Evolutionary conservation across 2,113 vertebrate species (phyloP).

Genomic region (Anhinga rufa): DNA sequence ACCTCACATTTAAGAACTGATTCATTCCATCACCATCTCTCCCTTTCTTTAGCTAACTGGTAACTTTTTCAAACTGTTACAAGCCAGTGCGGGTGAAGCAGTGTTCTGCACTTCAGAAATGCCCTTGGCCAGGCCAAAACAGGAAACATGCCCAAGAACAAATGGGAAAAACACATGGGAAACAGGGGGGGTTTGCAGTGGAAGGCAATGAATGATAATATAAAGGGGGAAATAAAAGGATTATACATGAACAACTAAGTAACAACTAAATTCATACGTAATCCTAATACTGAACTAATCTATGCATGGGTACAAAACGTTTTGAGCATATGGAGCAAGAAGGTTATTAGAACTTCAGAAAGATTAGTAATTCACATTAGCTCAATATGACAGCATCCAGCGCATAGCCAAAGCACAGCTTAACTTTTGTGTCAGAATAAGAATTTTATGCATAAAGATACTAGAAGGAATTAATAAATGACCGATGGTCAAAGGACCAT

Average conservation of each 20-base stretch:
- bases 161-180: neutral
- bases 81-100: neutral
- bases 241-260: neutral
- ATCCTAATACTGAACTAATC: neutral
- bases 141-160: neutral
- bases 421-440: neutral
- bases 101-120: neutral
- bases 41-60: neutral
- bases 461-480: neutral
- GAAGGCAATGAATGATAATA: neutral
- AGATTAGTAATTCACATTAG: neutral
- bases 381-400: neutral
- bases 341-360: neutral
- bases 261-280: neutral
- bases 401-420: neutral
- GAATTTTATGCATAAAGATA: neutral
- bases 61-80: neutral
- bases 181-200: neutral
- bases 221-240: neutral
- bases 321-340: neutral
- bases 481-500: neutral
- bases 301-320: neutral
- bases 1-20: neutral
- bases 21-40: neutral
- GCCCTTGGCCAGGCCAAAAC: neutral